Base-by-base conservation (phyloP, 2,113 vertebrate genomes). In the Oncorhynchus kisutch region DNA sequence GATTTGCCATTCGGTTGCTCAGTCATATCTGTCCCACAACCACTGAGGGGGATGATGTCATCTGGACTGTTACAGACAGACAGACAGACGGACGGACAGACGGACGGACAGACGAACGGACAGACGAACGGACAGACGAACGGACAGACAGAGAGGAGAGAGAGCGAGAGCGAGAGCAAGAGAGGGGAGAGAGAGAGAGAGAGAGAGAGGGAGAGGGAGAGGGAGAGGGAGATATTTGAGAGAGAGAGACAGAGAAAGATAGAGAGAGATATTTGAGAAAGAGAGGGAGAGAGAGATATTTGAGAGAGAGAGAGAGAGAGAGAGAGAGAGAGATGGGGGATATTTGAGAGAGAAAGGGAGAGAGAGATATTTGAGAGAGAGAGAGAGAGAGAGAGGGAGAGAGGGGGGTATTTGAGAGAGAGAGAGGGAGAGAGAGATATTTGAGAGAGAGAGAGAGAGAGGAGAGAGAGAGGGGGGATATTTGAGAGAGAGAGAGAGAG, bases 261-360 rank as follows among this genome's bases (percentile, higher is more conserved):
- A 24, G 24, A 24, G 24, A 24, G 24, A 24, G n/a, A n/a, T n/a
- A n/a, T n/a, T n/a, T n/a, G n/a, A n/a, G 24, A 24, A 24, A 1
- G 66, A 25, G 16, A 8, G 11, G 4, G 34, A 16, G 24, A 1
- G 29, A 4, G 29, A 4, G 29, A 29, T 4, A 29, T 29, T 29
- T 29, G 66, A 81, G 72, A 70, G 72, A 82, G 68, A 81, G 72
- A 67, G 72, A 80, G 34, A 27, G 24, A 4, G 29, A 4, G 29
- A 29, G 29, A 29, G 29, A 1, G 29, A 4, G 29, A 29, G 29
- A 29, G 29, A 29, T 0, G 29, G 4, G 29, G 1, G 29, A 29
- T 29, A 29, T 29, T 29, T 29, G 29, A 31, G 29, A 31, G 29
- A 31, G 29, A 31, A 1, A 24, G 24, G 24, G 29, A 29, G 29